Evolutionary conservation across 2,797 vertebrate genomes (phyloP).

Genomic region (Chloroceryle amazona): DNA sequence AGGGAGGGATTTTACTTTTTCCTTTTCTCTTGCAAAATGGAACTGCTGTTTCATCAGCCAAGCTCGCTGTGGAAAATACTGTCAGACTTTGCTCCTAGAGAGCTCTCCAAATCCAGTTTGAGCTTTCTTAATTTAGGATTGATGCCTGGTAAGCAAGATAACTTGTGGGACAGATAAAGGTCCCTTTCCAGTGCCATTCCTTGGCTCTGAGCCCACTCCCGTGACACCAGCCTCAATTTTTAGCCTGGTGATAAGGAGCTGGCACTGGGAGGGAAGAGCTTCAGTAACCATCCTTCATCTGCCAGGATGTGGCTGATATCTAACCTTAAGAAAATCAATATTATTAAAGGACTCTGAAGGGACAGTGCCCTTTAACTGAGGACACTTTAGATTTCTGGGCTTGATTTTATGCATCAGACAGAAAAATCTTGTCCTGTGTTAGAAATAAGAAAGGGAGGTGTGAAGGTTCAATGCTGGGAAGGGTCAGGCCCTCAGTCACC

Average conservation of each 20-base stretch:
- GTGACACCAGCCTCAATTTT: not conserved
- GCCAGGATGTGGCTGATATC: not conserved
- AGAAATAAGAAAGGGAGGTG: not conserved
- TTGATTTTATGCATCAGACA: not conserved
- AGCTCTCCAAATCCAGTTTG: not conserved
- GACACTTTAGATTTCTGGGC: not conserved
- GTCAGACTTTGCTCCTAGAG: not conserved
- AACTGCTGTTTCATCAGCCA: not conserved
- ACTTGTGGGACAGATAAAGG: not conserved
- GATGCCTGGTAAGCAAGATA: not conserved
- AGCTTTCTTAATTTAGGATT: not conserved
- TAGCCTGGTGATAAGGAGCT: not conserved
- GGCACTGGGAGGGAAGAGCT: not conserved
- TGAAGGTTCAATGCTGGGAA: not conserved
- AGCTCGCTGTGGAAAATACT: rapidly evolving
- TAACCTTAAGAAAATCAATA: not conserved
- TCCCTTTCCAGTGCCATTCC: not conserved
- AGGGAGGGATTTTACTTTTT: not conserved
- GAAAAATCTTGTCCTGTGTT: rapidly evolving
- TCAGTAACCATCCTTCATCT: not conserved
- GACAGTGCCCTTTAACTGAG: not conserved
- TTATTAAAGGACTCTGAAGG: not conserved
- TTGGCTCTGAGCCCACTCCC: not conserved
- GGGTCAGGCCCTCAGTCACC: not conserved
- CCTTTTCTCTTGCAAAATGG: not conserved